These are phyloP conservation scores for Theristicus caerulescens DNA, from an alignment of 2,113 vertebrate species.

Conservation along the genomic window DNA sequence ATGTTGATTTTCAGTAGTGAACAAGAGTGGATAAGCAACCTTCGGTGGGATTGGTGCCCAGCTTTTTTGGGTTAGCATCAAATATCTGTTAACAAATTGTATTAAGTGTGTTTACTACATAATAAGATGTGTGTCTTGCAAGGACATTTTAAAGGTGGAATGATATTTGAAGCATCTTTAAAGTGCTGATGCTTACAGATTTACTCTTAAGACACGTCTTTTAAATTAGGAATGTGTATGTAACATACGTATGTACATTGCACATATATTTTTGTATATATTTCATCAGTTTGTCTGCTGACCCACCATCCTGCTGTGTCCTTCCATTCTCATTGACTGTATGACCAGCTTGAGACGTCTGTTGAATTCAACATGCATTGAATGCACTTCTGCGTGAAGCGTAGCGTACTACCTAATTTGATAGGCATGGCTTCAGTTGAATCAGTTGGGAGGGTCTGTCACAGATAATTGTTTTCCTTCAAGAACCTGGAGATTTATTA, in stretches of 20 bases:
- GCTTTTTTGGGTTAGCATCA: not conserved
- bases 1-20: not conserved
- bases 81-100: not conserved
- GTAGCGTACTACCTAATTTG: not conserved
- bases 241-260: not conserved
- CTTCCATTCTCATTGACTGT: not conserved
- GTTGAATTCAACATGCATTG: not conserved
- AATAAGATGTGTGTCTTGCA: not conserved
- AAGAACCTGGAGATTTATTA: not conserved
- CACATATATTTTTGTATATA: not conserved
- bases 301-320: not conserved
- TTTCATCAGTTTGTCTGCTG: not conserved
- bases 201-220: not conserved
- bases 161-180: not conserved
- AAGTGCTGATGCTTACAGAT: not conserved
- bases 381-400: accelerated
- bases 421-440: not conserved
- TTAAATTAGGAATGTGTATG: not conserved
- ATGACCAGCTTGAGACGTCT: not conserved
- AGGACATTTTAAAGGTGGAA: not conserved
- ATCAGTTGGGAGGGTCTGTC: not conserved
- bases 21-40: not conserved
- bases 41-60: not conserved
- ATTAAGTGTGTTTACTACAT: not conserved
- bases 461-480: not conserved